Evolutionary conservation across 2,797 vertebrate genomes (phyloP).

Genomic region (Phrynocephalus forsythii): DNA sequence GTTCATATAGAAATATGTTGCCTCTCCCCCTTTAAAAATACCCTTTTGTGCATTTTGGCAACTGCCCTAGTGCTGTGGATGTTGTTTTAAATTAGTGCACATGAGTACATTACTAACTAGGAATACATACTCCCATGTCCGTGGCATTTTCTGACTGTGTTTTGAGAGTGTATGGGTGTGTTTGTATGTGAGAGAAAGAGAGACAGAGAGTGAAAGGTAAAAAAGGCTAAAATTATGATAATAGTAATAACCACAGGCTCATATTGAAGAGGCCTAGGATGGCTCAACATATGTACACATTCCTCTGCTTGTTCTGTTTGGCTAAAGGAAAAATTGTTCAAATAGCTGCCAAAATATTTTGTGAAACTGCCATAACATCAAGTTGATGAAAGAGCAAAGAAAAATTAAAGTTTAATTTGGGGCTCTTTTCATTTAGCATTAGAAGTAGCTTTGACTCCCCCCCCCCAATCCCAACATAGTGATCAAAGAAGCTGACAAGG

Average conservation of each 20-base stretch:
- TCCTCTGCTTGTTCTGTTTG: background rate
- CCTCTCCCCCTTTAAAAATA: background rate
- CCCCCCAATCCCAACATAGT: too few species aligned
- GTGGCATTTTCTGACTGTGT: background rate
- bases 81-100: background rate
- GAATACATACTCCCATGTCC: background rate
- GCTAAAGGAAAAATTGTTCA: background rate
- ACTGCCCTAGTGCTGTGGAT: background rate
- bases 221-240: background rate
- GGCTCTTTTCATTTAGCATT: conserved; percentile 4
- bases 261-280: background rate
- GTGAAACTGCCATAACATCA: conserved; percentile 3
- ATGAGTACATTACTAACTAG: background rate
- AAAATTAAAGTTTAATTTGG: background rate
- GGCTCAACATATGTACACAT: background rate
- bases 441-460: background rate
- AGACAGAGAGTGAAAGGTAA: background rate
- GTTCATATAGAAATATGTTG: background rate
- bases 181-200: background rate
- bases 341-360: conserved; percentile 8
- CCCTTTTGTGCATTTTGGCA: background rate
- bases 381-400: conserved; percentile 16
- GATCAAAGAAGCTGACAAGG: too few species aligned
- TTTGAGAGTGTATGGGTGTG: background rate
- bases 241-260: background rate